Evolutionary conservation across 2,113 vertebrate species (phyloP).

Genomic region (Engystomops pustulosus): DNA sequence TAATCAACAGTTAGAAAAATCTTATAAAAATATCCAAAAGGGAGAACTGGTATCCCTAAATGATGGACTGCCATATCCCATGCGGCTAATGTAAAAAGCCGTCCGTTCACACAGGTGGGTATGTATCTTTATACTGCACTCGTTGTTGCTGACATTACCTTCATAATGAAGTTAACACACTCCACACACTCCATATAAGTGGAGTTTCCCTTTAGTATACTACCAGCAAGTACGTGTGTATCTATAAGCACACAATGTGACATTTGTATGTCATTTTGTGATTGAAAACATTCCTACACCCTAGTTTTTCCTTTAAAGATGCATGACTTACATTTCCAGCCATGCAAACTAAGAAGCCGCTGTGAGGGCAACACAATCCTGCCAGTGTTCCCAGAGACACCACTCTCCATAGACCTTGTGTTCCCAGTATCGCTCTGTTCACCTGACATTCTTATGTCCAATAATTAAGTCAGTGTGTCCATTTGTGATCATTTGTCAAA

Average conservation of each 20-base stretch:
- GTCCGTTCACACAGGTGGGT: too few species aligned
- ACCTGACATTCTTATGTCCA: conserved; percentile 16
- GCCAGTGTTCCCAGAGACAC: not conserved
- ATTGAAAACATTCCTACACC: not conserved
- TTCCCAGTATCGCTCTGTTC: not conserved
- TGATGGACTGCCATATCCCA: too few species aligned
- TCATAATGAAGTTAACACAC: too few species aligned
- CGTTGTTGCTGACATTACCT: too few species aligned
- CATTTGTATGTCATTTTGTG: not conserved
- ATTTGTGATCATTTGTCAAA: conserved; percentile 16
- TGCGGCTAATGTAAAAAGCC: too few species aligned
- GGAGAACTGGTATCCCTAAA: too few species aligned
- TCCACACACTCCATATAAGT: too few species aligned
- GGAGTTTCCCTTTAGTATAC: too few species aligned
- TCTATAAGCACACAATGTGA: not conserved
- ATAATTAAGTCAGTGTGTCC: conserved; percentile 1
- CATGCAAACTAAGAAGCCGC: not conserved
- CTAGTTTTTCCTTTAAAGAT: not conserved
- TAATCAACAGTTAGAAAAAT: too few species aligned
- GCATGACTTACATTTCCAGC: not conserved
- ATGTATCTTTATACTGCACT: too few species aligned
- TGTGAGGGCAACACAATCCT: conserved; percentile 8
- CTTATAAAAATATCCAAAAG: too few species aligned
- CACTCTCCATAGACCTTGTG: not conserved
- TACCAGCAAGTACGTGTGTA: too few species aligned